Evolutionary conservation across 2,113 vertebrate genomes (phyloP), one percentile per base, ranked within the genome.

Genomic region (Gymnogyps californianus): DNA sequence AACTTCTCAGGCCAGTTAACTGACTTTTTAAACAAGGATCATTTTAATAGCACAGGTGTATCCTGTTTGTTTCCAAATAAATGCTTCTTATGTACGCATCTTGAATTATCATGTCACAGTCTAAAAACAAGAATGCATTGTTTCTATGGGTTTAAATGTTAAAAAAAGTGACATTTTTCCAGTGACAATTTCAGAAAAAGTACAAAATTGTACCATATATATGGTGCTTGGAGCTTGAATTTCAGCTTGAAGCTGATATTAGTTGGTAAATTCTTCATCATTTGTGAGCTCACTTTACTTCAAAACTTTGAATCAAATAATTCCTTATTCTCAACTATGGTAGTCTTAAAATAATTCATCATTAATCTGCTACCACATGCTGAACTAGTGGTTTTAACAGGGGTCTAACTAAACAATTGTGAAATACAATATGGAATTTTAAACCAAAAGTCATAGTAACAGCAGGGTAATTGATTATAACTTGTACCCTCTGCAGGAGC

Each of bases 351-450:
- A 79, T 47, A 59, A 7, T 4, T 61, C 4, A 42, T 83, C 69
- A 85, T 82, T 98, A 94, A 98, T 98, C 98, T 98, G 24, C 98
- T 96, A 79, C 96, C 95, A 67, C 98, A 98, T 40, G 67, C 40
- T 13, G 89, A 95, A 71, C 97, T 97, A 65, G 95, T 93, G 10
- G 95, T 98, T 97, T 98, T 99, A 49, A 98, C 96, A 16, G 98
- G 97, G 3, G 93, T 98, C 98, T 98, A 98, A 80, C 78, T 98
- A 83, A 98, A 90, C 85, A 98, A 98, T 79, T 98, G 96, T 98
- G 88, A 96, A 97, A 96, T 25, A 93, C 24, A 93, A 58, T 13
- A 57, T 24, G 13, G 17, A 61, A 75, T 57, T 87, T 86, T 75
- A 79, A 77, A 57, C 19, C 21, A 13, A 6, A 81, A 71, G 7